A percentile compares a stretch with the other conserved stretches of the same genome.
phyloP scores from a whole-genome alignment of 2,113 vertebrate genomes.

The Callionymus lyra region DNA sequence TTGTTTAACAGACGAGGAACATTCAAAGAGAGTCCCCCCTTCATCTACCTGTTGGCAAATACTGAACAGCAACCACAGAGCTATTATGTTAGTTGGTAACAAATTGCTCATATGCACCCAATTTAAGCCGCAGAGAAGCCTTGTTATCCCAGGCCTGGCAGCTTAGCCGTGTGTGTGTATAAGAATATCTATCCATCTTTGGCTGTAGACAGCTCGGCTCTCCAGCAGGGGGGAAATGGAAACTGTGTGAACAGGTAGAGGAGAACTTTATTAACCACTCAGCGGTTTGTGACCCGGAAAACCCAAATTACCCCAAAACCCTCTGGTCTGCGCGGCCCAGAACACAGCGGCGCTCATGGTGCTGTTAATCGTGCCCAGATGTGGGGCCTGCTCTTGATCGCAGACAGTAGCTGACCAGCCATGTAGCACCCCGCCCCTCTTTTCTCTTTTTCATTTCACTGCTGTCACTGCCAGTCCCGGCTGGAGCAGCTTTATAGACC shows the following conservation, averaged over 20 bases:
- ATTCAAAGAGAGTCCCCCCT: constrained; percentile 39
- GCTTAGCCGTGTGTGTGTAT: constrained; percentile 34
- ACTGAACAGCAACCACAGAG: constrained; percentile 47
- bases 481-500: constrained; percentile 46
- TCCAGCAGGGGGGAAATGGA: constrained; percentile 34
- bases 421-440: constrained; percentile 1
- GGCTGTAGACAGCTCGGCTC: constrained; percentile 32
- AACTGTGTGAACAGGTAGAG: constrained; percentile 62
- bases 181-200: constrained; percentile 42
- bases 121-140: constrained; percentile 49
- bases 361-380: constrained; percentile 63
- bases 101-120: constrained; percentile 61
- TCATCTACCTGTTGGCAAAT: constrained; percentile 52
- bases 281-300: constrained; percentile 65
- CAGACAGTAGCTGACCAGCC: constrained; percentile 57
- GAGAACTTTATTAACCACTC: constrained; percentile 68
- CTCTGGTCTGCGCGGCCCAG: constrained; percentile 40
- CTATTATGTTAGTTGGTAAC: constrained; percentile 58
- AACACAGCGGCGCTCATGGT: constrained; percentile 37
- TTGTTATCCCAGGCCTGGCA: constrained; percentile 37
- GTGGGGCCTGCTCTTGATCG: constrained; percentile 63
- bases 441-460: constrained; percentile 39
- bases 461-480: constrained; percentile 23
- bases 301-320: constrained; percentile 65
- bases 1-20: background rate